These are phyloP conservation scores for Drosophila atroscutellata DNA, from an alignment of 2,888 invertebrate genomes.

Conservation along the genomic window DNA sequence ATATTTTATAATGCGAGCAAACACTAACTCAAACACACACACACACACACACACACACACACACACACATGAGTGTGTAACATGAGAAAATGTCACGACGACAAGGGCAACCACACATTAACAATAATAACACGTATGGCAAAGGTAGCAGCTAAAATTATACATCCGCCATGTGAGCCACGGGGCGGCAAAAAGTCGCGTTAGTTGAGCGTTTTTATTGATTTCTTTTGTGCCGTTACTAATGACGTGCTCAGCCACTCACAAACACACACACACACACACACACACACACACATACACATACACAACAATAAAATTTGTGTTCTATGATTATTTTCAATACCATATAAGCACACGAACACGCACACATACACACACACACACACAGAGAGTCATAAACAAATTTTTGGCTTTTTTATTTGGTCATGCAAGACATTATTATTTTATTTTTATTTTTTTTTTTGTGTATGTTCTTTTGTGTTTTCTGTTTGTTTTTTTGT, in stretches of 20 bases:
- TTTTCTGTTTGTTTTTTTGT: conserved; percentile 1
- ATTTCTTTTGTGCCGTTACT: conserved; percentile 73
- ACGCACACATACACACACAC: neutral
- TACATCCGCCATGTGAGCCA: conserved; percentile 65
- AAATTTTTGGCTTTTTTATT: conserved; percentile 66
- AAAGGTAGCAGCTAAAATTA: conserved; percentile 58
- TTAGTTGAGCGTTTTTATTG: conserved; percentile 71
- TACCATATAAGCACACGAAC: conserved; percentile 17
- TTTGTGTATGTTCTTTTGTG: neutral
- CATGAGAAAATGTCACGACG: conserved; percentile 20
- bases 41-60: neutral
- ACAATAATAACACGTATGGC: conserved; percentile 54
- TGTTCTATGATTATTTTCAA: conserved; percentile 63
- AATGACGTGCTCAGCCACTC: conserved; percentile 65
- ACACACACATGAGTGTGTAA: conserved; percentile 2
- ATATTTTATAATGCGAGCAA: conserved; percentile 20
- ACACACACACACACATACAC: conserved; percentile 12
- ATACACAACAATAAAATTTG: conserved; percentile 18
- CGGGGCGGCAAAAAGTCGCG: conserved; percentile 48
- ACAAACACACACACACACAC: conserved; percentile 38
- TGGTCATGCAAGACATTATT: conserved; percentile 61
- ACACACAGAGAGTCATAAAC: conserved; percentile 62
- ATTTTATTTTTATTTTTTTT: neutral
- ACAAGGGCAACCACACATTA: conserved; percentile 33
- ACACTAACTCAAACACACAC: conserved; percentile 9